These are phyloP conservation scores for Rhadina sibilatrix DNA, from an alignment of 2,113 vertebrate species.

Conservation along the genomic window DNA sequence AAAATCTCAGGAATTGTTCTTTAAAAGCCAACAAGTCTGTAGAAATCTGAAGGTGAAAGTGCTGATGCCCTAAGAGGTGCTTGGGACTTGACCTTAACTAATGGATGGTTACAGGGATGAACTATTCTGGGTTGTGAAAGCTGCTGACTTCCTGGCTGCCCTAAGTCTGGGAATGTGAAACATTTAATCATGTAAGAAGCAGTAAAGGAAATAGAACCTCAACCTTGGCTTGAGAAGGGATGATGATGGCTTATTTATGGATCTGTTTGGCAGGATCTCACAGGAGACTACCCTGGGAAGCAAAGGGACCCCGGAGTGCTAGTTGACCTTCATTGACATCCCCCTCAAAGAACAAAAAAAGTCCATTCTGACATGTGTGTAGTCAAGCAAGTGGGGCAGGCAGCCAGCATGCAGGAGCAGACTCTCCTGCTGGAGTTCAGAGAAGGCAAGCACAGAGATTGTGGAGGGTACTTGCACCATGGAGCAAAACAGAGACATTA, in stretches of 20 bases:
- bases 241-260: not conserved
- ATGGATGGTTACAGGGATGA: not conserved
- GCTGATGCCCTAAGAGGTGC: not conserved
- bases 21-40: not conserved
- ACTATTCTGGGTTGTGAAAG: not conserved
- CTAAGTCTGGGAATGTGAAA: not conserved
- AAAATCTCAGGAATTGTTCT: not conserved
- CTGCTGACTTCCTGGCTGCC: not conserved
- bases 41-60: not conserved
- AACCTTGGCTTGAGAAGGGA: not conserved
- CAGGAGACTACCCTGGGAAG: not conserved
- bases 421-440: not conserved
- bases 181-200: not conserved
- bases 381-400: not conserved
- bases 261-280: not conserved
- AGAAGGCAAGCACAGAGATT: not conserved
- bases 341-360: not conserved
- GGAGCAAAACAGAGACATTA: not conserved
- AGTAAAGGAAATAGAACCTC: not conserved
- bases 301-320: not conserved
- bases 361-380: not conserved
- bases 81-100: not conserved
- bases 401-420: fast-evolving
- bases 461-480: not conserved
- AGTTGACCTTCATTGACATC: not conserved